Evolutionary conservation across 2,888 invertebrate genomes (phyloP), one percentile per base, ranked within the genome.

Genomic region (Therioaphis trifolii): DNA sequence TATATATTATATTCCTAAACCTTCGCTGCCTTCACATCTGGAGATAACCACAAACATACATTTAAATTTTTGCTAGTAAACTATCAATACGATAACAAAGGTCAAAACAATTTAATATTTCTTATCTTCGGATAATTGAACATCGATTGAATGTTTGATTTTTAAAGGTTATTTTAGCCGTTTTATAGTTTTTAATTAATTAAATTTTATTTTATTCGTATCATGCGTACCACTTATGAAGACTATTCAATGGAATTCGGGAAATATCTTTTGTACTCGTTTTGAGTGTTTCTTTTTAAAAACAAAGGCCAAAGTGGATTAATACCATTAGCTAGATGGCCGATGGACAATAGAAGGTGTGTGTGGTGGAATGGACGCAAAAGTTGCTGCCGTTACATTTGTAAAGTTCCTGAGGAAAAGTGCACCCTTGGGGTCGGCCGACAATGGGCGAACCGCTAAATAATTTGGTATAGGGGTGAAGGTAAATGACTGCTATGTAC

Each of bases 391-490:
- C 80, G 58, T 72, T 80, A 80, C 80, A 61, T 72, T 72, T 61
- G 80, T 80, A 80, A 72, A 80, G 80, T 82, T 82, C 43, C 40
- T n/a, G 63, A 63, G 82, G 74, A 82, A 82, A 82, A 82, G 82
- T 74, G 82, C 82, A 74, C 82, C 82, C 82, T 82, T 74, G 82
- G 82, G 82, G 82, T 82, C 52, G 80, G 46, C 71, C 72, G 29
- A 80, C 80, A 80, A 80, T 80, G 80, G 80, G 61, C 72, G 82
- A 82, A 72, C 82, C 72, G 72, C 66, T 72, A 82, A 82, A 82
- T 82, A 82, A 82, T 82, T 82, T 82, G 72, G 82, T 52, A 35
- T 49, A 43, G 49, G 82, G 82, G 61, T 72, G 72, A 82, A 82
- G 82, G 82, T 82, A 74, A 82, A 82, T 66, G 82, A 82, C 74